A percentile compares a stretch with the other conserved stretches of the same genome.
phyloP scores from a whole-genome alignment of 2,888 invertebrate species.

The Liodrosophila aerea region DNA sequence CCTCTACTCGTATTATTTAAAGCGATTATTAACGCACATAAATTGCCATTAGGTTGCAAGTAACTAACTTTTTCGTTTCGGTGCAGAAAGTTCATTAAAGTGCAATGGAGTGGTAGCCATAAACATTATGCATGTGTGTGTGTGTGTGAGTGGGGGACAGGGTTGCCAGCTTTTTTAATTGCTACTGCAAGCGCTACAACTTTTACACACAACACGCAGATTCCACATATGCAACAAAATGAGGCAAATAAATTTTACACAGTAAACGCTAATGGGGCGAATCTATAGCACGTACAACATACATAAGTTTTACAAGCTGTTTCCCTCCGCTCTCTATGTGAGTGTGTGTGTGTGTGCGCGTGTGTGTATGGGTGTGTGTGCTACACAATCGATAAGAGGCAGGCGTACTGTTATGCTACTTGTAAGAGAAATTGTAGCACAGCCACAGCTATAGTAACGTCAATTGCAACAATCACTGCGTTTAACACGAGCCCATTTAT shows the following conservation, averaged over 20 bases:
- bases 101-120: slow-evolving; percentile 15
- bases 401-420: not conserved
- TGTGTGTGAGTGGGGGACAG: not conserved
- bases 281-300: slow-evolving; percentile 41
- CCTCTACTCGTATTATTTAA: too few relatives aligned
- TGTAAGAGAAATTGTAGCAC: slow-evolving; percentile 4
- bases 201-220: slow-evolving; percentile 64
- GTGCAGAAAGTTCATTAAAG: slow-evolving; percentile 39
- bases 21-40: slow-evolving; percentile 67
- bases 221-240: slow-evolving; percentile 50
- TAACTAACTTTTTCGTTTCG: slow-evolving; percentile 27
- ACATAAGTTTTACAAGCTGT: slow-evolving; percentile 10
- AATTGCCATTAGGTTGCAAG: slow-evolving; percentile 59
- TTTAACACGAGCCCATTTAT: slow-evolving; percentile 43
- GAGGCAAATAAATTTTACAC: slow-evolving; percentile 66
- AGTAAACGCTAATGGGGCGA: slow-evolving; percentile 50
- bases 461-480: slow-evolving; percentile 42
- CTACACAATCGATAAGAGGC: slow-evolving; percentile 54
- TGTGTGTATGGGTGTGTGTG: slow-evolving; percentile 1
- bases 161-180: slow-evolving; percentile 38
- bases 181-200: slow-evolving; percentile 60
- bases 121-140: too few relatives aligned
- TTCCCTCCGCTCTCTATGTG: too few relatives aligned
- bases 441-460: slow-evolving; percentile 20
- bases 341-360: slow-evolving; percentile 7